A percentile compares a stretch with the other conserved stretches of the same genome.
Conservation (phyloP, 2,113 vertebrate species). For the Heptranchias perlo region DNA sequence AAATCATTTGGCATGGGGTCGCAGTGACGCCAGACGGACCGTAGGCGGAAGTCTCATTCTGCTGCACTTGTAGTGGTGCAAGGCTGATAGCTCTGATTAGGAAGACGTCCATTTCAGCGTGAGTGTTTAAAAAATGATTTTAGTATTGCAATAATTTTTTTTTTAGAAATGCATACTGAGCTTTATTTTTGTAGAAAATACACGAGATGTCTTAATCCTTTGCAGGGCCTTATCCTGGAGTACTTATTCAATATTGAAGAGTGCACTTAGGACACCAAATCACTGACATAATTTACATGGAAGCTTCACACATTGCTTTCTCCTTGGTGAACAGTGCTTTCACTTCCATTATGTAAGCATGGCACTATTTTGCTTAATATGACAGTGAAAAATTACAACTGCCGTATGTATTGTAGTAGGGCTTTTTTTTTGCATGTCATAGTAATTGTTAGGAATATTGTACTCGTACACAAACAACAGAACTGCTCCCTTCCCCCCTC, state of each 20-base stretch:
- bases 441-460: not conserved
- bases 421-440: not conserved
- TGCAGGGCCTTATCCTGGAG: not conserved
- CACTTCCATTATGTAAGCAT: not conserved
- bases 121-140: not conserved
- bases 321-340: not conserved
- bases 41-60: too few species aligned
- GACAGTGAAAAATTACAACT: not conserved
- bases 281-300: not conserved
- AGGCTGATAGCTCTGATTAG: not conserved
- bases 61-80: too few species aligned
- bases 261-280: not conserved
- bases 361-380: not conserved
- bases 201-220: not conserved
- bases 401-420: not conserved
- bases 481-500: not conserved
- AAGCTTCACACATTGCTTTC: not conserved
- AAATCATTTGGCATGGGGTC: not conserved
- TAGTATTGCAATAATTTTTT: not conserved
- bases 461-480: not conserved
- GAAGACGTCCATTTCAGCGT: not conserved
- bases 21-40: not conserved
- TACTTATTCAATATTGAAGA: not conserved
- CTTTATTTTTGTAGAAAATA: not conserved
- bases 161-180: not conserved